These are phyloP conservation scores for Meiosimyza platycephala DNA, from an alignment of 2,888 invertebrate species.

Conservation along the genomic window DNA sequence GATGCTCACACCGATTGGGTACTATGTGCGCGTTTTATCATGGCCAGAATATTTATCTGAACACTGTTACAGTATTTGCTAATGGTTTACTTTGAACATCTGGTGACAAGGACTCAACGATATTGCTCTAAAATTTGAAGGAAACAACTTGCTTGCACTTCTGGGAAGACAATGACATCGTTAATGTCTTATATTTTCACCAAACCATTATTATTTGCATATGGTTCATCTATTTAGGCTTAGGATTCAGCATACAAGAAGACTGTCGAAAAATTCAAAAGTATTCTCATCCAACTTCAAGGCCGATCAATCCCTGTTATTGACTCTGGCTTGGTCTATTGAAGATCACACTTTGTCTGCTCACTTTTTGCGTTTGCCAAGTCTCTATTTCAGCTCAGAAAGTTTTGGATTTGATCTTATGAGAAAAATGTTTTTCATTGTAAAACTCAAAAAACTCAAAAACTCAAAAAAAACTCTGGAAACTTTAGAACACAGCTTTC, in stretches of 20 bases:
- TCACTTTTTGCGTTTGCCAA: too few species aligned
- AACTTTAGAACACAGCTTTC: too few species aligned
- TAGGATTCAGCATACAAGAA: constrained; percentile 99
- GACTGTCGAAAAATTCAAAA: too few species aligned
- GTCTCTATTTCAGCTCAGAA: too few species aligned
- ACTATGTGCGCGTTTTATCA: constrained; percentile 96
- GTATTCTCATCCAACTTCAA: too few species aligned
- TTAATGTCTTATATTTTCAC: constrained; percentile 99
- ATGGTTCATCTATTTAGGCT: constrained; percentile 97
- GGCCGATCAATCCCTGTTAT: too few species aligned
- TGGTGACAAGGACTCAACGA: constrained; percentile 99
- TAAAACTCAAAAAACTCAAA: too few species aligned
- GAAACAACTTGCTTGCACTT: constrained; percentile 95
- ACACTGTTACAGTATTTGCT: constrained; percentile 98
- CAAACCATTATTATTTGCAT: constrained; percentile 99
- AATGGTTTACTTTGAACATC: constrained; percentile 99
- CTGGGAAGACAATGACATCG: constrained; percentile 97
- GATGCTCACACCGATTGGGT: constrained; percentile 98
- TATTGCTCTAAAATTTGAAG: constrained; percentile 99
- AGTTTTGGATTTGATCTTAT: constrained; percentile 46
- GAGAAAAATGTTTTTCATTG: too few species aligned
- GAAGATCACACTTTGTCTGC: too few species aligned
- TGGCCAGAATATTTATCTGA: constrained; percentile 97
- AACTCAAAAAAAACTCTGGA: too few species aligned
- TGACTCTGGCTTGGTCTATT: too few species aligned